Conservation (phyloP, 2,113 vertebrate genomes). For the Neofelis nebulosa region DNA sequence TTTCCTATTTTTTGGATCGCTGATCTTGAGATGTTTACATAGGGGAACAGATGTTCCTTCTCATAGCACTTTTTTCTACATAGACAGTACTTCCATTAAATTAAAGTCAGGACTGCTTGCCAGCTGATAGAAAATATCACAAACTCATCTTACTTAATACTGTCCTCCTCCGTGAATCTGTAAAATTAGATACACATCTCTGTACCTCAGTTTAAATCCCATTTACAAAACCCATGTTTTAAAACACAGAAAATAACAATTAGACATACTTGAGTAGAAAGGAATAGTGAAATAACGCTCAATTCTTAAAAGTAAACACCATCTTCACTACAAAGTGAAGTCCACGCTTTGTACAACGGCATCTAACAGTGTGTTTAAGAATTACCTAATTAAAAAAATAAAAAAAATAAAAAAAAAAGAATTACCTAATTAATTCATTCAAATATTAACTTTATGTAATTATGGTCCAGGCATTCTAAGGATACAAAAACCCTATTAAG, state of each 20-base stretch:
- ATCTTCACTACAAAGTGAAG: constrained; percentile 14
- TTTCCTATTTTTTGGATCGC: not conserved
- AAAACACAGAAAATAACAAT: not conserved
- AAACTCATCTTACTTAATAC: constrained; percentile 2
- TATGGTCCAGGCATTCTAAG: not conserved
- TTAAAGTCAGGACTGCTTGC: not conserved
- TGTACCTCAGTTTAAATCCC: not conserved
- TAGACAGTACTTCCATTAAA: not conserved
- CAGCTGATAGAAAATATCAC: not conserved
- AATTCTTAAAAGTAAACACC: constrained; percentile 40
- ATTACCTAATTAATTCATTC: not conserved
- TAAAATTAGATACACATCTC: not conserved
- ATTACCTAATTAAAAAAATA: not conserved
- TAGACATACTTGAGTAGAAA: not conserved
- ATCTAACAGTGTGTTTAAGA: constrained; percentile 3
- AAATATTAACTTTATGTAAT: constrained; percentile 3
- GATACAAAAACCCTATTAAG: not conserved
- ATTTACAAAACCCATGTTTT: constrained; percentile 32
- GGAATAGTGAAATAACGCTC: not conserved
- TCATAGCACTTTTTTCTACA: not conserved
- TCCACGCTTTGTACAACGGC: not conserved
- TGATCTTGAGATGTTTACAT: not conserved
- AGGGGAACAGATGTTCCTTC: not conserved
- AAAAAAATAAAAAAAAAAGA: too few relatives aligned
- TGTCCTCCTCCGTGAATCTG: not conserved